These are phyloP conservation scores for Muscina levida DNA, from an alignment of 2,888 invertebrate genomes.

Conservation along the genomic window DNA sequence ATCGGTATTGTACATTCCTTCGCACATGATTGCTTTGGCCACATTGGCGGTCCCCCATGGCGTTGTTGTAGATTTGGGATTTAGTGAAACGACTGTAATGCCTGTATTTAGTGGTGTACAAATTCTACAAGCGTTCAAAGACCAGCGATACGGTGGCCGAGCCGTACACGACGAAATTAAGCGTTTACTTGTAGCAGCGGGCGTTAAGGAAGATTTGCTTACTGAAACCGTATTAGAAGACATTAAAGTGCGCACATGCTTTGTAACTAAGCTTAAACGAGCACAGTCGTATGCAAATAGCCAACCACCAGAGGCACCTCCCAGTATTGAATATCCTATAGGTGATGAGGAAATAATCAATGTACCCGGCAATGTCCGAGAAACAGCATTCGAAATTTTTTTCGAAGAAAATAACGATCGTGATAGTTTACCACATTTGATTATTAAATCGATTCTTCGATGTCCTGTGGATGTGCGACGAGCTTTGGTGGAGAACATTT, in stretches of 20 bases:
- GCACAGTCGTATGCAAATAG: conserved; percentile 81
- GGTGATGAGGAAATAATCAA: conserved; percentile 83
- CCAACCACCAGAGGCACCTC: conserved; percentile 80
- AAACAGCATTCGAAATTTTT: conserved; percentile 90
- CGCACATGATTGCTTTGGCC: conserved; percentile 90
- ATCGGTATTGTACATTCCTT: conserved; percentile 90
- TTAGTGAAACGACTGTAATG: conserved; percentile 89
- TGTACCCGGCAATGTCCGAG: conserved; percentile 87
- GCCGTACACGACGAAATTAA: conserved; percentile 85
- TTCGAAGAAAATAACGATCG: conserved; percentile 92
- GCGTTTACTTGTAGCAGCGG: conserved; percentile 80
- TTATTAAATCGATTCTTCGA: conserved; percentile 90
- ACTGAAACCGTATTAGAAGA: conserved; percentile 85
- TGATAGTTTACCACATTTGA: conserved; percentile 89
- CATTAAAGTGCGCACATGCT: conserved; percentile 92
- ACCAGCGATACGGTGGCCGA: conserved; percentile 88
- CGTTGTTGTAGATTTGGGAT: conserved; percentile 93
- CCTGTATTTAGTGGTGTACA: conserved; percentile 94
- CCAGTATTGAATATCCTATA: conserved; percentile 85
- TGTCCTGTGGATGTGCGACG: conserved; percentile 91
- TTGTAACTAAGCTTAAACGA: conserved; percentile 89
- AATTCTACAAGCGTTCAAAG: conserved; percentile 90
- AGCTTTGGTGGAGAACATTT: conserved; percentile 89
- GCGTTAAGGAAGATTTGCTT: conserved; percentile 79
- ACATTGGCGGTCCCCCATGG: conserved; percentile 91